These are phyloP conservation scores for Reticulitermes lucifugus DNA, from an alignment of 2,888 invertebrate species.

Conservation along the genomic window DNA sequence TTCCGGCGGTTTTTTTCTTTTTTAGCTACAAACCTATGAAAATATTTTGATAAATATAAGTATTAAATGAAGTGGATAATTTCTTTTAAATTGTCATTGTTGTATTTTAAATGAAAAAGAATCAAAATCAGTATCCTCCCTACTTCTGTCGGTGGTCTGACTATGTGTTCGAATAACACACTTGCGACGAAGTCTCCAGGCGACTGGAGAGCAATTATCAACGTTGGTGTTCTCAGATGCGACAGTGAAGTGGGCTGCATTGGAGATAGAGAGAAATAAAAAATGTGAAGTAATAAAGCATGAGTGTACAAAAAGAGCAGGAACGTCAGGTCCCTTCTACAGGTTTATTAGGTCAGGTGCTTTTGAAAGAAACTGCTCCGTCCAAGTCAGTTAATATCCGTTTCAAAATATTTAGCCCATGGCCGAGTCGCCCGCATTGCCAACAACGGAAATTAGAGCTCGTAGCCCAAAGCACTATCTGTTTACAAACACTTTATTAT, in stretches of 20 bases:
- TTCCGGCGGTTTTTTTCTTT: too few relatives aligned
- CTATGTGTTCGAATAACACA: not conserved
- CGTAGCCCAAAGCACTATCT: not conserved
- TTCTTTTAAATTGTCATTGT: not conserved
- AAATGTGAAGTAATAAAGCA: slow-evolving; percentile 44
- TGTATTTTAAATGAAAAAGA: not conserved
- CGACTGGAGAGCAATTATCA: slow-evolving; percentile 57
- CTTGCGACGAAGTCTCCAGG: slow-evolving; percentile 42
- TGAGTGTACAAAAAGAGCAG: slow-evolving; percentile 23
- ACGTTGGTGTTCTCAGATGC: slow-evolving; percentile 58
- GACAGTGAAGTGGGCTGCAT: slow-evolving; percentile 40
- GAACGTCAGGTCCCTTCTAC: slow-evolving; percentile 43
- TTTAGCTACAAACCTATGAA: too few relatives aligned
- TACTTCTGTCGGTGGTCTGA: not conserved
- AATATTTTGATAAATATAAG: too few relatives aligned
- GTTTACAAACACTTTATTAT: slow-evolving; percentile 29
- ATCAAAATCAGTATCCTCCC: not conserved
- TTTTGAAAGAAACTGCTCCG: slow-evolving; percentile 24
- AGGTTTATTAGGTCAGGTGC: slow-evolving; percentile 47
- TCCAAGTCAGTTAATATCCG: slow-evolving; percentile 19
- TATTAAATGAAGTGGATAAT: not conserved
- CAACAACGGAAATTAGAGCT: slow-evolving; percentile 23
- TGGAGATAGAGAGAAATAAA: slow-evolving; percentile 36
- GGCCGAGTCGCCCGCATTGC: not conserved
- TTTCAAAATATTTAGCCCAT: slow-evolving; percentile 26